Evolutionary conservation across 2,797 vertebrate species (phyloP).

Genomic region (Heteromormyrus szaboi): DNA sequence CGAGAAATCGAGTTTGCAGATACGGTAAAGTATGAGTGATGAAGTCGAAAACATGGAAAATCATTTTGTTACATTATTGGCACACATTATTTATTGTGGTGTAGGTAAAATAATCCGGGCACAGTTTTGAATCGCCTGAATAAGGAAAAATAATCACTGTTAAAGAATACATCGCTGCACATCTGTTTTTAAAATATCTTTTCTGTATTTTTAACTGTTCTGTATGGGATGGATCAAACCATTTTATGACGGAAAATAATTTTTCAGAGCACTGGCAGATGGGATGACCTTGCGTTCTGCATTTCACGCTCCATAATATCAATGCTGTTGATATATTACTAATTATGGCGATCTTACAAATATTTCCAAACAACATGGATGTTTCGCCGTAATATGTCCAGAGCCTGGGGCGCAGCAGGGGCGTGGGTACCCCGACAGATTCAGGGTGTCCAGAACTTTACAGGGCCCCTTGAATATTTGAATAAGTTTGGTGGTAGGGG

Average conservation of each 20-base stretch:
- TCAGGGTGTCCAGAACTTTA: background rate
- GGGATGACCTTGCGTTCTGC: background rate
- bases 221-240: slow-evolving; percentile 19
- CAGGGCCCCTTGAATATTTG: background rate
- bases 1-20: background rate
- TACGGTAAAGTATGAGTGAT: background rate
- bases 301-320: background rate
- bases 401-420: background rate
- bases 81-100: slow-evolving; percentile 28
- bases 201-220: slow-evolving; percentile 3
- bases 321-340: background rate
- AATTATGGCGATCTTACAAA: background rate
- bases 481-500: background rate
- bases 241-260: background rate
- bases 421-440: background rate
- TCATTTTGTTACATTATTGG: slow-evolving; percentile 15
- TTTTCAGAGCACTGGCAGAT: background rate
- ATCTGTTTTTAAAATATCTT: slow-evolving; percentile 33
- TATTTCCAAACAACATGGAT: background rate
- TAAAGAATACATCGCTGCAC: slow-evolving; percentile 13
- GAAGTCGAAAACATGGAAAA: slow-evolving; percentile 12
- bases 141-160: slow-evolving; percentile 30
- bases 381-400: background rate
- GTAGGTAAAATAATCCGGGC: slow-evolving; percentile 27
- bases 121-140: background rate